These are phyloP conservation scores for Mormoops blainvillei DNA, from an alignment of 2,113 vertebrate genomes.

Conservation along the genomic window DNA sequence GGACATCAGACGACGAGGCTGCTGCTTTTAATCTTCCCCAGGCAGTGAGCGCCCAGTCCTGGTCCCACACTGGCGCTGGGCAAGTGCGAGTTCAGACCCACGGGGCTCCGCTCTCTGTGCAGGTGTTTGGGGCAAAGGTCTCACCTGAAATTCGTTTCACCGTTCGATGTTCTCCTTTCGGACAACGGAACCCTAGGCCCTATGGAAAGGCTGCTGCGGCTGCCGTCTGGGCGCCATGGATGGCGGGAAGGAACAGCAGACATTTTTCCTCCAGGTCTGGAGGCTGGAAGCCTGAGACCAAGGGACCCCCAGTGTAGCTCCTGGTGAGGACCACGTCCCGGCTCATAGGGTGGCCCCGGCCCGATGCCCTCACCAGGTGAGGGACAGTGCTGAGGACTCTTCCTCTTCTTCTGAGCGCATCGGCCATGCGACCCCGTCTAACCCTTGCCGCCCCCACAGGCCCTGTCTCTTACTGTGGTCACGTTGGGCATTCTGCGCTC, in stretches of 20 bases:
- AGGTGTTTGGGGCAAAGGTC: too few species aligned
- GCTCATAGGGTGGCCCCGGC: background rate
- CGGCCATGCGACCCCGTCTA: background rate
- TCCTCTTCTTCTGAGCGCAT: background rate
- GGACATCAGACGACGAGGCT: accelerated
- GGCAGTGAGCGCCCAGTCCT: accelerated
- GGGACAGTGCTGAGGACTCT: background rate
- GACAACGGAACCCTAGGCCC: background rate
- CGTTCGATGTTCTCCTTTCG: background rate
- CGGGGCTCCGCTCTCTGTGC: background rate
- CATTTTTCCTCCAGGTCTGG: background rate
- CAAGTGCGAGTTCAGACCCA: background rate
- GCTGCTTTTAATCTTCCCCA: background rate
- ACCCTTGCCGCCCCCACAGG: background rate
- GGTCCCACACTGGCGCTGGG: accelerated
- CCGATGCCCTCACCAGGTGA: background rate
- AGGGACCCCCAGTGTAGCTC: background rate
- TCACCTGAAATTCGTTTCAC: background rate
- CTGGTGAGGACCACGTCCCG: background rate
- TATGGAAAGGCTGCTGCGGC: background rate
- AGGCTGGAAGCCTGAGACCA: too few species aligned
- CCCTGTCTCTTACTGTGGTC: too few species aligned
- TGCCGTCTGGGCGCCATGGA: too few species aligned
- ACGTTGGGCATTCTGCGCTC: too few species aligned
- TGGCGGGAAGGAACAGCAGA: background rate